These are phyloP conservation scores for Magallana ariakensis DNA, from an alignment of 1,140 invertebrate genomes.

Conservation along the genomic window DNA sequence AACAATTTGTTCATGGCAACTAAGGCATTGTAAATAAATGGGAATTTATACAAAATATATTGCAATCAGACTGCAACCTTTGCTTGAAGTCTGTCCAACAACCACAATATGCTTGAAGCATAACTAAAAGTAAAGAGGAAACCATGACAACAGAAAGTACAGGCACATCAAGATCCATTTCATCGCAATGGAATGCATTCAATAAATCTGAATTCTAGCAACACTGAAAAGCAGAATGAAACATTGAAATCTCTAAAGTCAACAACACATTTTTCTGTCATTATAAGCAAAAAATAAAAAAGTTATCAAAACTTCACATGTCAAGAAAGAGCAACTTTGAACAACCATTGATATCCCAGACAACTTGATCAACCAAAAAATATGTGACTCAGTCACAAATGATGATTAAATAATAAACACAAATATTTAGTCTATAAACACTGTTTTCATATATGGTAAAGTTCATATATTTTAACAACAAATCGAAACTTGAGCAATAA, in stretches of 20 bases:
- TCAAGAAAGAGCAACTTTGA: too few relatives aligned
- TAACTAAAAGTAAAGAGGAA: not conserved
- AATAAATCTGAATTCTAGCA: not conserved
- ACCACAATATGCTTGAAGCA: slow-evolving; percentile 25
- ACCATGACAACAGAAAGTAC: not conserved
- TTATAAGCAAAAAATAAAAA: too few relatives aligned
- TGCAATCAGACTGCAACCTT: slow-evolving; percentile 6
- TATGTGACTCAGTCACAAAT: slow-evolving; percentile 16
- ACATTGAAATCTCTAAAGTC: not conserved
- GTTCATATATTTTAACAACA: too few relatives aligned
- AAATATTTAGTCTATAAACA: too few relatives aligned
- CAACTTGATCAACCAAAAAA: not conserved
- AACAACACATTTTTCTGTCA: too few relatives aligned
- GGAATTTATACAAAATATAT: slow-evolving; percentile 26
- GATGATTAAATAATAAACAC: not conserved
- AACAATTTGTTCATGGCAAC: slow-evolving; percentile 38
- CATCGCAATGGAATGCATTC: slow-evolving; percentile 19
- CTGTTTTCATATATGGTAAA: too few relatives aligned
- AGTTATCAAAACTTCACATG: too few relatives aligned
- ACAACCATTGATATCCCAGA: too few relatives aligned
- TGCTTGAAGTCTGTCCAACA: not conserved
- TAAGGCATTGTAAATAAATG: slow-evolving; percentile 37
- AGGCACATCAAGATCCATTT: slow-evolving; percentile 22
- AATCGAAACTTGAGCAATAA: too few relatives aligned
- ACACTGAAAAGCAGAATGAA: slow-evolving; percentile 1